Conservation (phyloP, 1,140 invertebrate genomes). For the Hestina assimilis region DNA sequence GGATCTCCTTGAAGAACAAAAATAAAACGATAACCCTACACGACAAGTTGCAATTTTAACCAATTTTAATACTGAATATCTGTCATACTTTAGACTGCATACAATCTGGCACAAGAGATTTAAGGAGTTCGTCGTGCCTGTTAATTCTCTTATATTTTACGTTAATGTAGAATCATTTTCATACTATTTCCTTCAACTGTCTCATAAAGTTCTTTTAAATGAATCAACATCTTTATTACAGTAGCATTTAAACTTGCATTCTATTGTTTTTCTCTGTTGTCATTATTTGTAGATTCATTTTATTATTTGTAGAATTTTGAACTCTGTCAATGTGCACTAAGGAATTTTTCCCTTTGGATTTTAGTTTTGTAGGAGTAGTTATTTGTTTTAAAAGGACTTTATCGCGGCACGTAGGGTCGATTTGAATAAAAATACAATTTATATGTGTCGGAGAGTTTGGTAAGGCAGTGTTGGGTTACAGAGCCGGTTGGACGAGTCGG, state of each 20-base stretch:
- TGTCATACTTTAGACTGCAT: neutral
- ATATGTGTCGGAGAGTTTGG: conserved; percentile 70
- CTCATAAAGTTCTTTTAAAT: conserved; percentile 2
- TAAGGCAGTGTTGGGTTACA: conserved; percentile 68
- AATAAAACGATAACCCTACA: conserved; percentile 12
- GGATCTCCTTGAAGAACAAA: conserved; percentile 19
- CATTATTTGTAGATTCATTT: conserved; percentile 25
- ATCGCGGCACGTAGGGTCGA: conserved; percentile 70
- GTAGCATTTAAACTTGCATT: conserved; percentile 43
- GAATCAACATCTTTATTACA: conserved; percentile 57
- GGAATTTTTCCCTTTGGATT: conserved; percentile 40
- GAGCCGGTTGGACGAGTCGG: conserved; percentile 62
- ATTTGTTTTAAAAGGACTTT: conserved; percentile 72
- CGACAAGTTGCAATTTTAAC: conserved; percentile 13
- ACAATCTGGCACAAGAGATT: neutral
- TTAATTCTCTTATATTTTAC: neutral
- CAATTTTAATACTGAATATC: conserved; percentile 13
- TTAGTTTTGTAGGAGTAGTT: conserved; percentile 43
- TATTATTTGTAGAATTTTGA: conserved; percentile 29
- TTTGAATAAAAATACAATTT: conserved; percentile 78
- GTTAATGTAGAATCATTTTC: neutral
- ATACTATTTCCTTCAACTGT: neutral
- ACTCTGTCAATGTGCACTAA: conserved; percentile 38
- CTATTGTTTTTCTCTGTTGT: conserved; percentile 41
- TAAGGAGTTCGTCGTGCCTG: neutral